Percentiles rank a stretch among this genome's conserved stretches.
Evolutionary conservation across 2,797 vertebrate genomes (phyloP).

Genomic region (Limosa lapponica): DNA sequence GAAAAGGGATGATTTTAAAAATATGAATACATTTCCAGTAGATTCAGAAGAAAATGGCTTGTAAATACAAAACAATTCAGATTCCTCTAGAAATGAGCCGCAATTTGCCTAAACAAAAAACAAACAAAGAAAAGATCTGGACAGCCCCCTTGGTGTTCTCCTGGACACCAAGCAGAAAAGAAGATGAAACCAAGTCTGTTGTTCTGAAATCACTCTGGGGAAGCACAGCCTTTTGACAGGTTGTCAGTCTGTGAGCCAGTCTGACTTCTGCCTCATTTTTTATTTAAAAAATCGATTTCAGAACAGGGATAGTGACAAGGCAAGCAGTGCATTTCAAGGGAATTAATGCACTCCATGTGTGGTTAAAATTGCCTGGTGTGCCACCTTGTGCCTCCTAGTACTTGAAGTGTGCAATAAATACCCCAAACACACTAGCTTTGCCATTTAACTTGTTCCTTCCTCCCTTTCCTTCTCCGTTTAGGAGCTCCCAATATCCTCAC

Average conservation of each 20-base stretch:
- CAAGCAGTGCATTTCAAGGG: not conserved
- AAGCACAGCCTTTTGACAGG: not conserved
- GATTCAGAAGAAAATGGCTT: not conserved
- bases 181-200: not conserved
- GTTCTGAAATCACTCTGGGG: not conserved
- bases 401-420: not conserved
- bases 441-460: not conserved
- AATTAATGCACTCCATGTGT: not conserved
- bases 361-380: not conserved
- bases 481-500: not conserved
- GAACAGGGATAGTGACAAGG: not conserved
- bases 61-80: not conserved
- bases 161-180: not conserved
- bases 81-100: not conserved
- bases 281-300: constrained; percentile 24
- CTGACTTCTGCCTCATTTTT: constrained; percentile 30
- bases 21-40: not conserved
- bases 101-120: not conserved
- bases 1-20: not conserved
- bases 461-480: not conserved
- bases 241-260: not conserved
- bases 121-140: not conserved
- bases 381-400: not conserved
- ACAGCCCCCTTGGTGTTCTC: not conserved
- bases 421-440: not conserved